These are phyloP conservation scores for Neoascia interrupta DNA, from an alignment of 2,888 invertebrate genomes.

Conservation along the genomic window DNA sequence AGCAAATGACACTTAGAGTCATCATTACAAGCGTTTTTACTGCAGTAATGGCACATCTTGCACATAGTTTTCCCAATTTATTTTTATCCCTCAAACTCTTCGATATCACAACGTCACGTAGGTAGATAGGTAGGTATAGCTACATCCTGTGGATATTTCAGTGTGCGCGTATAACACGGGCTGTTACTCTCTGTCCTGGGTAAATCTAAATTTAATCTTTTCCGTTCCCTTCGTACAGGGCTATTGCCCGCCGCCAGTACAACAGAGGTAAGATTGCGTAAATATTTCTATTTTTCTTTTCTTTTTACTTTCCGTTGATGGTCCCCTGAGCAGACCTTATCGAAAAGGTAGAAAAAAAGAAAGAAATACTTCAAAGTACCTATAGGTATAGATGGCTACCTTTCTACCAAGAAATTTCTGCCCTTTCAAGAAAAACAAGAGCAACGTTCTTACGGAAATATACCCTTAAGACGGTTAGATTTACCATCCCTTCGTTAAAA, in stretches of 20 bases:
- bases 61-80: conserved; percentile 79
- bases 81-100: conserved; percentile 75
- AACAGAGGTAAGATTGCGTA: conserved; percentile 62
- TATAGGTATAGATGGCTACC: too few species aligned
- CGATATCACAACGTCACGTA: conserved; percentile 54
- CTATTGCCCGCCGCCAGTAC: too few species aligned
- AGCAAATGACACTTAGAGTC: conserved; percentile 79
- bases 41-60: conserved; percentile 80
- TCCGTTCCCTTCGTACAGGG: conserved; percentile 23
- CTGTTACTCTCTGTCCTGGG: conserved; percentile 12
- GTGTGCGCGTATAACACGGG: conserved; percentile 31
- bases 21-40: conserved; percentile 80
- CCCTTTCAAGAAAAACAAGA: conserved; percentile 34
- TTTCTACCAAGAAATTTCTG: conserved; percentile 31
- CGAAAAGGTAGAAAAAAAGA: conserved; percentile 45
- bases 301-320: conserved; percentile 12
- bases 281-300: conserved; percentile 39
- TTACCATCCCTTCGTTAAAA: conserved; percentile 30
- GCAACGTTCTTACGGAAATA: conserved; percentile 23
- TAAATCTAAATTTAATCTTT: conserved; percentile 68
- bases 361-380: too few species aligned
- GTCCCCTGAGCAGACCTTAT: conserved; percentile 12
- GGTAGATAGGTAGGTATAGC: conserved; percentile 23
- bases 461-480: conserved; percentile 54
- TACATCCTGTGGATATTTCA: neutral